Conservation (phyloP, 2,888 invertebrate species). For the Ditula angustiorana region DNA sequence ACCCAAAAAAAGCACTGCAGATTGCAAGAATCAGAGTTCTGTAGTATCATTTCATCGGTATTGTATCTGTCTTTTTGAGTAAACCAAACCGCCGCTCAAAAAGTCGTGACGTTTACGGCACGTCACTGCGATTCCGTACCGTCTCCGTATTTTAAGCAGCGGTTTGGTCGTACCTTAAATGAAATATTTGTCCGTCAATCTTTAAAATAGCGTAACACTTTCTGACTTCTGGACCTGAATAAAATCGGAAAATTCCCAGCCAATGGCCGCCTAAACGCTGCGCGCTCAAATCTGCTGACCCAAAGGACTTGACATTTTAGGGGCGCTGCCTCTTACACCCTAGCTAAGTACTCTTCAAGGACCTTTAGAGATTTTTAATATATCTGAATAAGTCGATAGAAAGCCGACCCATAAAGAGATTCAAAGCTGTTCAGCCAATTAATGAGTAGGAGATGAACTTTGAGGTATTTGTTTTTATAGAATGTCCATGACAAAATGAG, state of each 20-base stretch:
- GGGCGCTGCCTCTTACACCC: constrained; percentile 19
- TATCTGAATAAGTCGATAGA: constrained; percentile 9
- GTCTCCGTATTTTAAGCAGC: too few relatives aligned
- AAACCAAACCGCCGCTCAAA: too few relatives aligned
- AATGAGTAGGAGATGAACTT: not conserved
- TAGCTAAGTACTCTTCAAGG: constrained; percentile 28
- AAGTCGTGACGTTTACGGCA: too few relatives aligned
- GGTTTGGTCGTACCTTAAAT: too few relatives aligned
- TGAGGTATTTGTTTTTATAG: not conserved
- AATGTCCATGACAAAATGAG: too few relatives aligned
- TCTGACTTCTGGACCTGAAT: constrained; percentile 1
- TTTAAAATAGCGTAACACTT: not conserved
- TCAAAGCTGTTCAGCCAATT: not conserved
- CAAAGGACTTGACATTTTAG: constrained; percentile 37
- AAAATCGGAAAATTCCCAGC: not conserved
- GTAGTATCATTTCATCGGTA: too few relatives aligned
- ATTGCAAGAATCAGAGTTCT: too few relatives aligned
- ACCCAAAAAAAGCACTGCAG: too few relatives aligned
- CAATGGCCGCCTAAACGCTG: constrained; percentile 18
- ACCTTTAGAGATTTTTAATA: constrained; percentile 16
- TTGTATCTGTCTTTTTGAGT: too few relatives aligned
- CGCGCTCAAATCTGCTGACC: constrained; percentile 33
- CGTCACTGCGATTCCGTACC: too few relatives aligned
- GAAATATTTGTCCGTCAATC: not conserved
- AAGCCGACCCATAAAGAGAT: not conserved